Base-by-base conservation (phyloP, 2,888 invertebrate genomes). In the Papilio demoleus region DNA sequence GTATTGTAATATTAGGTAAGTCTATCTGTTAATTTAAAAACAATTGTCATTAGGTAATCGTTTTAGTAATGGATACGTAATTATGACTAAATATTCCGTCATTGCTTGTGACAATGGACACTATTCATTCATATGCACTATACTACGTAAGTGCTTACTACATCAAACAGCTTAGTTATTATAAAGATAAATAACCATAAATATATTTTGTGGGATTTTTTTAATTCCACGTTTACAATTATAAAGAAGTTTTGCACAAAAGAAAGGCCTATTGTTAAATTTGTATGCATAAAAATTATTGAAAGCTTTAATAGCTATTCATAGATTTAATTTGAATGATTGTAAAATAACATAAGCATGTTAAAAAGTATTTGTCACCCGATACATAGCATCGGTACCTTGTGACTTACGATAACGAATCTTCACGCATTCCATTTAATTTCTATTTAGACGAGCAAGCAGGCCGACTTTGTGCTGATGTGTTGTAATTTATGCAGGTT, bases 401-500 rank as follows among this genome's bases (percentile, higher is more conserved):
- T 59, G 19, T 22, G 42, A 58, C 14, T 34, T 59, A 31, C 34
- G 42, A 58, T 40, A 27, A n/a, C 38, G 24, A 59, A 59, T 47
- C 34, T 59, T 40, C 38, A 53, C 42, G 36, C 40, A 65, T 59
- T 61, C 24, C 45, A 64, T 53, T 58, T 34, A 68, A 65, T 68
- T 68, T 60, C 27, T 38, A 53, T 45, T 59, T 61, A 59, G 31
- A 36, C 63, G 65, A 67, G 50, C 63, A 64, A 40, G 60, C 59
- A 14, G 77, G 34, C n/a, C 56, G 17, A 64, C 63, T 50, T 42
- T 76, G 74, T 75, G 70, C 73, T 71, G 73, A 77, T 75, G 74
- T 67, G 75, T 76, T 72, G 79, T 84, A 76, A 78, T 77, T 79
- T 81, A 82, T 84, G 76, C 77, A 81, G 74, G 70, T 68, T 72